Evolutionary conservation across 1,140 invertebrate species (phyloP), one percentile per base, ranked within the genome.

Genomic region (Dinothrombium tinctorium): DNA sequence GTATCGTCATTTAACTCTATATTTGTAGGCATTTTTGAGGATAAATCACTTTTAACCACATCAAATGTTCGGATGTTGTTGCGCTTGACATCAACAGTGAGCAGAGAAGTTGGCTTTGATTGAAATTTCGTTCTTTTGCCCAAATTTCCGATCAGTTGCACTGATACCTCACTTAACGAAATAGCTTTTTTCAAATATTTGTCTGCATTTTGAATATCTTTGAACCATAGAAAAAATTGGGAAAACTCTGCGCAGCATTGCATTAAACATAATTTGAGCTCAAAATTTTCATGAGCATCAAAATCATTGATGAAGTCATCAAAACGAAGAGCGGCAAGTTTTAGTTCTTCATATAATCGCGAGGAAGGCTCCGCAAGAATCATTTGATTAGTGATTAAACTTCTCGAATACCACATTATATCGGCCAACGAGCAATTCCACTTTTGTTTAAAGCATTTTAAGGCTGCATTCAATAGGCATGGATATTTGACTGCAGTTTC

Each of bases 101-200:
- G 58, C 53, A 92, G 87, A 0, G 87, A 68, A 19, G 82, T 58
- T 29, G 74, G 66, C 38, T 73, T 69, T 49, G 73, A 61, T 58
- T 96, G 87, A 57, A 71, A 87, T 53, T 74, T 76, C 14, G 86
- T 94, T 43, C 87, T 64, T 57, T 81, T 83, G 7, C 87, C 87
- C 35, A 92, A 56, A 12, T 72, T 63, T 46, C 80, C 72, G 56
- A 63, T 63, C 9, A 76, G 58, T 49, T 73, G 62, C 21, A 83
- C 58, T 33, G 68, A 64, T 33, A 87, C 54, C 32, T 70, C 66
- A 21, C 74, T 58, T 20, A 68, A 47, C 14, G 66, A 55, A 50
- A 64, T 62, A 1, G 74, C 72, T 42, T 59, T 58, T 17, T 68
- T 57, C 9, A 87, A 61, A 53, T 72, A 66, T 42, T 72, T 63